phyloP scores from a whole-genome alignment of 2,797 vertebrate genomes.

The Enteromius anoplus region DNA sequence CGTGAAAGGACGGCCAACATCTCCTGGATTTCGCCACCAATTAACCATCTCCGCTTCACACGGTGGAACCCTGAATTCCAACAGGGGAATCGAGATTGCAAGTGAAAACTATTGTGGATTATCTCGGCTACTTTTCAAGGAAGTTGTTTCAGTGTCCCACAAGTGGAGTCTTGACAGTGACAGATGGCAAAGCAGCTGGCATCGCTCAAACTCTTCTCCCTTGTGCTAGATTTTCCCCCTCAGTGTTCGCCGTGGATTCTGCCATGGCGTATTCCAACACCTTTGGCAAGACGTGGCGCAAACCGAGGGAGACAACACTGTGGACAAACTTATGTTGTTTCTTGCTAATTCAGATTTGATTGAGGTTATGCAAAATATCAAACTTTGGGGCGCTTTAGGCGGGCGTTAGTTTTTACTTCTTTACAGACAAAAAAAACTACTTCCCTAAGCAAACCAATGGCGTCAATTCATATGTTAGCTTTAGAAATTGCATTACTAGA shows the following conservation, averaged over 20 bases:
- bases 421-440: conserved; percentile 7
- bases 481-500: not conserved
- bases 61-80: conserved; percentile 56
- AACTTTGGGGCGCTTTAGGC: conserved; percentile 32
- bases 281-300: conserved; percentile 72
- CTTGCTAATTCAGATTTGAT: conserved; percentile 48
- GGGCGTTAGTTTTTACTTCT: conserved; percentile 35
- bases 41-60: conserved; percentile 55
- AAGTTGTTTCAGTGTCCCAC: conserved; percentile 78
- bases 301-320: conserved; percentile 66
- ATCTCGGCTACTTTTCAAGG: conserved; percentile 74
- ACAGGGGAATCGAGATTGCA: conserved; percentile 60
- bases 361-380: conserved; percentile 47
- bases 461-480: not conserved
- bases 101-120: conserved; percentile 75
- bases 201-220: conserved; percentile 76
- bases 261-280: conserved; percentile 74
- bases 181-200: conserved; percentile 84
- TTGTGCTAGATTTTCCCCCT: conserved; percentile 62
- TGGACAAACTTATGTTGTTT: conserved; percentile 62
- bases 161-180: conserved; percentile 77
- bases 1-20: conserved; percentile 40
- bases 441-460: not conserved
- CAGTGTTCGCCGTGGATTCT: conserved; percentile 73
- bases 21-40: conserved; percentile 51